Base-by-base conservation (phyloP, 2,113 vertebrate species). In the Limanda limanda region DNA sequence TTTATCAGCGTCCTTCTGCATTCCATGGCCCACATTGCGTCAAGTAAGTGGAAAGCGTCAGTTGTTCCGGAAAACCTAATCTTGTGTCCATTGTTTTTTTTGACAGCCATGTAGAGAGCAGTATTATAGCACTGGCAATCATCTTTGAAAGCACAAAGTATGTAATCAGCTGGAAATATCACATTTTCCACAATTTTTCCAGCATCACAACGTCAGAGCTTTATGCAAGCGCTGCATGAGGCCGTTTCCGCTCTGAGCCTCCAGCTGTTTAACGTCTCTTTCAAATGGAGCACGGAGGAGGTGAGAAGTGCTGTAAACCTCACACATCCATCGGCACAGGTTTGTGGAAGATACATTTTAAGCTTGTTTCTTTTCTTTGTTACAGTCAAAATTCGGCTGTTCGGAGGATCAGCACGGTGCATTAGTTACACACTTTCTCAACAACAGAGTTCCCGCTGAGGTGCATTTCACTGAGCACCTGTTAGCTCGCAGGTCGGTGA, bases 1-100 rank as follows among this genome's bases (percentile, higher is more conserved):
- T 95, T 96, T 69, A 92, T 93, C 2, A 86, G 94, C 8, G 78
- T 92, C 31, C 74, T 96, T 40, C 76, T 96, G 27, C 95, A 95
- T 71, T 83, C 94, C 27, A 91, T 96, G 92, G 94, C 95, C 63
- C 83, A 86, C 42, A 90, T 96, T 76, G 86, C 84, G 55, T 88
- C 95, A 90, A 95, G 96, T 96, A 91, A 83, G 82, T 48, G 60
- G 17, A 69, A 31, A 68, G 40, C 25, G 17, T 7, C 62, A 55
- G 27, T 68, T 17, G 71, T 54, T 27, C 21, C 47, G 62, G 58
- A 37, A 68, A 67, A 23, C 11, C 15, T 20, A 65, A 11, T 67
- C 21, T 58, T 65, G 1, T 74, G 20, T 71, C 55, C 48, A 13
- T 31, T 6, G 25, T 27, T 31, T 31, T 31, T 31, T 31, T 31